Evolutionary conservation across 1,140 invertebrate genomes (phyloP).

Genomic region (Camponotus pennsylvanicus): DNA sequence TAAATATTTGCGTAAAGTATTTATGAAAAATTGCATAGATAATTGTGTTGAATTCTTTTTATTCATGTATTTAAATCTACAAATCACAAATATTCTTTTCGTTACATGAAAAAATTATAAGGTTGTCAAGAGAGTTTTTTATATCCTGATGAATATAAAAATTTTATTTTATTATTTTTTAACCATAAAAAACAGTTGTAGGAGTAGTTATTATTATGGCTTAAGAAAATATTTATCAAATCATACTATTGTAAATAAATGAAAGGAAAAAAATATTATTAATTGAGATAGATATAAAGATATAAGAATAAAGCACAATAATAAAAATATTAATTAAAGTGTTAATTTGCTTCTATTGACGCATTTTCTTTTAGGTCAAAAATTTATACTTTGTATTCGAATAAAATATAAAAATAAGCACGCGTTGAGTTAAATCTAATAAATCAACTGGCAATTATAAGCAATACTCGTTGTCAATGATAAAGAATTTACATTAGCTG

Average conservation of each 20-base stretch:
- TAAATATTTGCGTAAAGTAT: not conserved
- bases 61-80: not conserved
- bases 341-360: not conserved
- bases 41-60: not conserved
- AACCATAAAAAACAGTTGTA: not conserved
- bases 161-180: constrained; percentile 1
- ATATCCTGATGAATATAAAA: not conserved
- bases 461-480: not conserved
- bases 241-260: not conserved
- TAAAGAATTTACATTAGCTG: not conserved
- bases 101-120: not conserved
- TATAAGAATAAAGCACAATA: not conserved
- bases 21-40: constrained; percentile 24
- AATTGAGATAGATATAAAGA: not conserved
- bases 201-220: not conserved
- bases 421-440: not conserved
- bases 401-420: not conserved
- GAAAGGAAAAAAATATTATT: not conserved
- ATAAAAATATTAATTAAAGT: not conserved
- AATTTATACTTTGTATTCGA: not conserved
- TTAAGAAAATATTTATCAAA: not conserved
- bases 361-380: not conserved
- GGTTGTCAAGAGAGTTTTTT: not conserved
- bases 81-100: not conserved
- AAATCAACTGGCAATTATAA: not conserved